Evolutionary conservation across 2,113 vertebrate species (phyloP).

Genomic region (Pyrgilauda ruficollis): DNA sequence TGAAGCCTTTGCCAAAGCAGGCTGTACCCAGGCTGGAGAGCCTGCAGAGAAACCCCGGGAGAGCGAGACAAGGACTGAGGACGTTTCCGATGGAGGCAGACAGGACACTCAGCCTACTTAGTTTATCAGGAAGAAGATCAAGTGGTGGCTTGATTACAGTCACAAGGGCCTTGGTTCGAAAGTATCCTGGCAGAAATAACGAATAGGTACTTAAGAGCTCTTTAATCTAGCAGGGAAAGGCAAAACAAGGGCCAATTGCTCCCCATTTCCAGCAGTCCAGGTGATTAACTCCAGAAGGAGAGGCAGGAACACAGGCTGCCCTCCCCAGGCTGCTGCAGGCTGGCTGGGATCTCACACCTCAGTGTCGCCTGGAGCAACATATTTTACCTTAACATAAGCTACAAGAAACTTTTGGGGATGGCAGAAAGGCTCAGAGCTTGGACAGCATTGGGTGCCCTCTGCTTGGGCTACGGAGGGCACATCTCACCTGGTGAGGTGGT

Average conservation of each 20-base stretch:
- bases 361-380: background rate
- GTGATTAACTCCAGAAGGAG: conserved; percentile 23
- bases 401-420: background rate
- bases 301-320: background rate
- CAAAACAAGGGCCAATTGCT: conserved; percentile 40
- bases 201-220: conserved; percentile 55
- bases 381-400: background rate
- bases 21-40: background rate
- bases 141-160: conserved; percentile 54
- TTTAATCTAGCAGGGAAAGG: conserved; percentile 44
- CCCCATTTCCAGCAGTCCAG: background rate
- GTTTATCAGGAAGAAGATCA: conserved; percentile 61
- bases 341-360: background rate
- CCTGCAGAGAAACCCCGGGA: background rate
- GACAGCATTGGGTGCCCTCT: background rate
- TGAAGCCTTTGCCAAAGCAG: rapidly evolving
- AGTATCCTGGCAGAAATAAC: conserved; percentile 54
- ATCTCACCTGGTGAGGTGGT: conserved; percentile 75
- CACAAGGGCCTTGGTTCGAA: background rate
- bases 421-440: background rate
- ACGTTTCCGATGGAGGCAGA: background rate
- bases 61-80: background rate
- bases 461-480: conserved; percentile 65
- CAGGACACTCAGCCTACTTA: conserved; percentile 5
- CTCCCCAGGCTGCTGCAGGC: background rate